Evolutionary conservation across 1,140 invertebrate genomes (phyloP).

Genomic region (Portunus trituberculatus): DNA sequence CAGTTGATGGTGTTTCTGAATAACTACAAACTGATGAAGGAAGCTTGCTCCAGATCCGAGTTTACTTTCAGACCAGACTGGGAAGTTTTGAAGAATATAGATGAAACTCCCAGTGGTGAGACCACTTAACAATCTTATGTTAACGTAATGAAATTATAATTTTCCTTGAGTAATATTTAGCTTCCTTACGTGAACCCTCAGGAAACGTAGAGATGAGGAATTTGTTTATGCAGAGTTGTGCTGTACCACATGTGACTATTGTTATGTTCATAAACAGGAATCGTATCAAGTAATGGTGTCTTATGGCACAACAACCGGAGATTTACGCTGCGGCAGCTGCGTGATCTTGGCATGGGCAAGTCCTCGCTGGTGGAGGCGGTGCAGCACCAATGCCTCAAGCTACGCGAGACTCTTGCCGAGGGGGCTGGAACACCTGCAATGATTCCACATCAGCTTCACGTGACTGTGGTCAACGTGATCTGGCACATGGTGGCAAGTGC

Average conservation of each 20-base stretch:
- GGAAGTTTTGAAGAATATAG: neutral
- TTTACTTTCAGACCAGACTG: neutral
- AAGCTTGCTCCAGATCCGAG: neutral
- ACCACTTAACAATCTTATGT: too few species aligned
- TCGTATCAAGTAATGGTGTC: constrained; percentile 59
- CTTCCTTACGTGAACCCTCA: neutral
- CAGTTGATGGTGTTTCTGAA: constrained; percentile 40
- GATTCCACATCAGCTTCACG: constrained; percentile 51
- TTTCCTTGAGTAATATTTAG: too few species aligned
- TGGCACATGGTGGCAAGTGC: constrained; percentile 74
- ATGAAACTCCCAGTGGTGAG: neutral
- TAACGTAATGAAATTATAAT: neutral
- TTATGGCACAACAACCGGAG: constrained; percentile 80
- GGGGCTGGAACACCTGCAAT: constrained; percentile 17
- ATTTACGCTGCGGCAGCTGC: constrained; percentile 79
- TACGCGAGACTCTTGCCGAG: constrained; percentile 34
- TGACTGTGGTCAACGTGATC: constrained; percentile 71
- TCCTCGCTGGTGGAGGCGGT: constrained; percentile 79
- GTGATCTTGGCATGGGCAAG: constrained; percentile 80
- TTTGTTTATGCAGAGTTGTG: neutral
- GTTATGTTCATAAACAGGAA: neutral
- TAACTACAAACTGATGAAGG: constrained; percentile 40
- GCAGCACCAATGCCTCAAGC: constrained; percentile 77
- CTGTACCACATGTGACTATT: neutral
- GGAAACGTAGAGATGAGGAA: neutral